Evolutionary conservation across 2,113 vertebrate species (phyloP), one percentile per base, ranked within the genome.

Genomic region (Xyrauchen texanus): DNA sequence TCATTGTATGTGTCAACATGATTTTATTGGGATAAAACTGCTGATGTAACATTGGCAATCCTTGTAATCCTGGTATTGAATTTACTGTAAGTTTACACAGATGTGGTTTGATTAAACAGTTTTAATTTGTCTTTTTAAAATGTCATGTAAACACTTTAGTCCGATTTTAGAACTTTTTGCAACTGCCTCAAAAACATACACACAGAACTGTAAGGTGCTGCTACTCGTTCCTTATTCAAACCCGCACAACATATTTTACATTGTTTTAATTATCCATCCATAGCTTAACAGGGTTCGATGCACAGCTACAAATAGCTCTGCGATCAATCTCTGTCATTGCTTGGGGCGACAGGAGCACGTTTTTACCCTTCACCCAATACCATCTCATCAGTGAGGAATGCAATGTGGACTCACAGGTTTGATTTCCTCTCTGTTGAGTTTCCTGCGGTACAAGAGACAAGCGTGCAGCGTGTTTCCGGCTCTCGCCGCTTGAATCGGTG

Each of bases 391-490:
- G 71, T 63, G 47, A 76, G 60, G 4, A 0, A 46, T 76, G 61
- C 4, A 64, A 65, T 13, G 66, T 53, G n/a, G 12, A 90, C 95
- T 93, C 85, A 97, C 96, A 62, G 96, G 96, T 82, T 92, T 93
- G 9, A 97, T 85, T 85, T 96, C 94, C 76, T 96, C 95, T 47
- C 90, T 92, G 85, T 92, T 92, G 66, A 97, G 93, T 75, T 89
- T 93, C 10, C 92, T 89, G 53, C 95, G 92, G 72, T 96, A 97
- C 7, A 95, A 86, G 4, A 97, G 90, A 10, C 94, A 86, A 0
- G 95, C 91, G 0, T 96, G 90, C 42, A 95, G 92, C 0, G 90
- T 90, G 70, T 97, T 97, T 8, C 95, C 96, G 0, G 96, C 95
- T 0, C 95, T 88, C 2, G 96, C 96, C 0, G 95, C 93, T 84